Base-by-base conservation (phyloP, 2,797 vertebrate species). In the Notoglanidium macrostoma region DNA sequence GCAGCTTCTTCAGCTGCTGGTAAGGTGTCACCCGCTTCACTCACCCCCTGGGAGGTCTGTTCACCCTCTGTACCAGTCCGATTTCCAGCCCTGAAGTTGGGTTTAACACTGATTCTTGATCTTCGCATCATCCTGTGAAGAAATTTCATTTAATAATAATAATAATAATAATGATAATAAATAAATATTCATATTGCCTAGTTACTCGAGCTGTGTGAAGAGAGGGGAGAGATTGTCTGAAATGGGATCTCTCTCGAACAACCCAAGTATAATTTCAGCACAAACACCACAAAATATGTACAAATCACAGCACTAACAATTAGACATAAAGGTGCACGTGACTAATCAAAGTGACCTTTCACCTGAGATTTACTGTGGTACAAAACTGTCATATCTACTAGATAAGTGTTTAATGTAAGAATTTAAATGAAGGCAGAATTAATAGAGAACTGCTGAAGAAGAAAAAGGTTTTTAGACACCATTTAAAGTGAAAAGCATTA, bases 81-180 rank as follows among this genome's bases (percentile, higher is more conserved):
- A 49, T 94, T 94, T 2, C 90, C 92, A 6, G 94, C 94, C 90
- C 93, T 94, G 63, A 98, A 95, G 87, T 97, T 98, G 19, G 97
- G 97, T 86, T 96, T 96, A 85, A 97, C 89, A 65, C 94, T 97
- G 80, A 98, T 96, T 92, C 97, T 96, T 55, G 97, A 95, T 87
- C 97, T 95, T 57, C 97, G 96, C 93, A 98, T 96, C 96, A 97
- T 98, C 84, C 88, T 91, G 85, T 91, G 85, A 86, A 89, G 92
- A 72, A 57, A 51, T 32, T 19, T 49, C 14, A 29, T 51, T 67
- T 19, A 14, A n/a, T 54, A 0, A 29, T 35, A 35, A 35, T 35
- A 35, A 35, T 35, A 35, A 35, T 35, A 35, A 35, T 35, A n/a
- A n/a, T n/a, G n/a, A n/a, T n/a, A n/a, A n/a, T n/a, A n/a, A n/a